phyloP scores from a whole-genome alignment of 2,888 invertebrate genomes.

The Amaurobius ferox region DNA sequence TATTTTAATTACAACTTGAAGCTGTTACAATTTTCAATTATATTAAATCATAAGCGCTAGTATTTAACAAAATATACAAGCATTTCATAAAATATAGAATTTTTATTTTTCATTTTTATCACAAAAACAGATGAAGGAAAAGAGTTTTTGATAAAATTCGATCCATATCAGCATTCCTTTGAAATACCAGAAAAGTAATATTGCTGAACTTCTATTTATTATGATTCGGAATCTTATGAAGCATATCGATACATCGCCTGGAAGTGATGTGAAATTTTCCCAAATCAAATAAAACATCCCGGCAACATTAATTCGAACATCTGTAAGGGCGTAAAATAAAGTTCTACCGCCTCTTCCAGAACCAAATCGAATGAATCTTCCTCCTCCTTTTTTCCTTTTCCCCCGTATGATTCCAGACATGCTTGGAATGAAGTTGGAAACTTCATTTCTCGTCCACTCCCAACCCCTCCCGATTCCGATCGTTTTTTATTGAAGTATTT shows the following conservation, averaged over 20 bases:
- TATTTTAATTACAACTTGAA: too few relatives aligned
- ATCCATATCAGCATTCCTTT: too few relatives aligned
- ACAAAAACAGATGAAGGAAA: too few relatives aligned
- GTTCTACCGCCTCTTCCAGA: background rate
- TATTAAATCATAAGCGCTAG: too few relatives aligned
- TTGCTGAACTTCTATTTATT: too few relatives aligned
- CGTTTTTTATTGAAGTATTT: slow-evolving; percentile 57
- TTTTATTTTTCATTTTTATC: too few relatives aligned
- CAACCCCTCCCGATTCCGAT: slow-evolving; percentile 1
- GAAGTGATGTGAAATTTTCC: slow-evolving; percentile 4
- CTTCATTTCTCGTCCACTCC: background rate
- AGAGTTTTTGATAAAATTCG: too few relatives aligned
- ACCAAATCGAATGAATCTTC: background rate
- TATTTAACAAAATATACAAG: too few relatives aligned
- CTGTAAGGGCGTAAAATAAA: slow-evolving; percentile 12
- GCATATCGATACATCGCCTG: background rate
- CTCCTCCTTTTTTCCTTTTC: background rate
- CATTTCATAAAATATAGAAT: too few relatives aligned
- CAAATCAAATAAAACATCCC: background rate
- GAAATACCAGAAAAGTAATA: too few relatives aligned
- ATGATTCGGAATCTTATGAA: background rate
- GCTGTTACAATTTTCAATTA: too few relatives aligned
- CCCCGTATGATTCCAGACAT: background rate
- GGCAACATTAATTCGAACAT: slow-evolving; percentile 14
- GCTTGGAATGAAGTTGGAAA: slow-evolving; percentile 17